Evolutionary conservation across 2,888 invertebrate species (phyloP).

Genomic region (Ecliptopera silaceata): DNA sequence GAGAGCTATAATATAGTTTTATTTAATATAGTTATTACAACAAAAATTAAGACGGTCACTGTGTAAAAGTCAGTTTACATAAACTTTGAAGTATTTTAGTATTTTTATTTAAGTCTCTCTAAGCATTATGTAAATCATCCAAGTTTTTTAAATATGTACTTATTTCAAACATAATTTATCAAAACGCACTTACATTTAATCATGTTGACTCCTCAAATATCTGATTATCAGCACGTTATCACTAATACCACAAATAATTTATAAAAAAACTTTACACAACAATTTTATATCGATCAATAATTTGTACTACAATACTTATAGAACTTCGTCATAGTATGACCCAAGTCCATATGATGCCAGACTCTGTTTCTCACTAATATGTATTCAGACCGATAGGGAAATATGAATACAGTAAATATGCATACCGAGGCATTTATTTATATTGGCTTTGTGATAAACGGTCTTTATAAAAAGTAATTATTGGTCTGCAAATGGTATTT

Average conservation of each 20-base stretch:
- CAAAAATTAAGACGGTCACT: too few species aligned
- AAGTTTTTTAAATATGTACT: too few species aligned
- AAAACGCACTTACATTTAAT: slow-evolving; percentile 21
- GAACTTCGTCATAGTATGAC: slow-evolving; percentile 3
- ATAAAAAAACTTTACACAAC: background rate
- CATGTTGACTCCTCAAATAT: slow-evolving; percentile 10
- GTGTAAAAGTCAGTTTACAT: too few species aligned
- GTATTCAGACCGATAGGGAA: slow-evolving; percentile 32
- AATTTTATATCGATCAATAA: background rate
- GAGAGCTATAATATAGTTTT: too few species aligned
- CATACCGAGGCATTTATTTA: slow-evolving; percentile 7
- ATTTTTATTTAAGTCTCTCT: too few species aligned
- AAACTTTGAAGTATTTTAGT: too few species aligned
- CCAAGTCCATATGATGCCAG: slow-evolving; percentile 23
- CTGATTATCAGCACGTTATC: slow-evolving; percentile 3
- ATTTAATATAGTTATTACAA: too few species aligned
- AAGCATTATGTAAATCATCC: too few species aligned
- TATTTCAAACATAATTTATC: background rate
- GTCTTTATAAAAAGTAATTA: slow-evolving; percentile 3
- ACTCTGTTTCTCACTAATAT: slow-evolving; percentile 32
- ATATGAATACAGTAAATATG: slow-evolving; percentile 26
- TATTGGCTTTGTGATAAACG: slow-evolving; percentile 32
- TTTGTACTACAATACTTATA: background rate
- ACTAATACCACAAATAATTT: background rate
- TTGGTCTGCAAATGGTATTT: background rate